Percentiles rank a stretch among this genome's conserved stretches.
phyloP scores from a whole-genome alignment of 2,888 invertebrate species.

The Caenorhabditis zanzibari region DNA sequence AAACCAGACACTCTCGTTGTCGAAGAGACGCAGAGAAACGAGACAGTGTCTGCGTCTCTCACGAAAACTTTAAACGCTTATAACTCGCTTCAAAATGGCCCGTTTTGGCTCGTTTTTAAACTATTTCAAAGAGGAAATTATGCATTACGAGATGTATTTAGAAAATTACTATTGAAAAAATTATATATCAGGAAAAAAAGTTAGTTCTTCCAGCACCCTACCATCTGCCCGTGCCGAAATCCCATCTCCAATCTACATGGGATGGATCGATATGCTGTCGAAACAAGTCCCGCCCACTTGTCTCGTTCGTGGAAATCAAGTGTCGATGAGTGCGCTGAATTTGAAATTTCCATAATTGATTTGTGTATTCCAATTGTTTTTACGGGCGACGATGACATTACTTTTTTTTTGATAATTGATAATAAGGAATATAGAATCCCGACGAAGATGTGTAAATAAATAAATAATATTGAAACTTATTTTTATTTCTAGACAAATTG shows the following conservation, averaged over 20 bases:
- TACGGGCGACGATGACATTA: conserved; percentile 11
- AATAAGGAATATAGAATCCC: neutral
- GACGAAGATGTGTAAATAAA: neutral
- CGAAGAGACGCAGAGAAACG: no score
- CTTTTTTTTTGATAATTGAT: neutral
- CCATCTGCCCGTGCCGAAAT: conserved; percentile 66
- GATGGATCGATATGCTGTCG: conserved; percentile 64
- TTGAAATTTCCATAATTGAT: conserved; percentile 52
- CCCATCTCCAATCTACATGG: conserved; percentile 59
- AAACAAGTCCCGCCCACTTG: conserved; percentile 54
- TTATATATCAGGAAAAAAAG: no score
- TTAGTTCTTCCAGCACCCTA: conserved; percentile 58
- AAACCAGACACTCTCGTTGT: no score
- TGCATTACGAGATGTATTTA: no score
- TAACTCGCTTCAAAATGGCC: no score
- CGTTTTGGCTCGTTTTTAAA: no score
- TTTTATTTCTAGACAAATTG: neutral
- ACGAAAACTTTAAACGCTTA: no score
- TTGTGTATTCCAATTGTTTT: neutral
- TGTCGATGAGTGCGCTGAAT: conserved; percentile 49
- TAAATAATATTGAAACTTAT: neutral
- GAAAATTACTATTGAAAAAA: no score
- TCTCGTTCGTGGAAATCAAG: conserved; percentile 65
- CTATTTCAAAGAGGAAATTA: no score
- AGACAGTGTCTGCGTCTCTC: no score